Evolutionary conservation across 2,797 vertebrate species (phyloP).

Genomic region (Ctenochaetus hawaiiensis): DNA sequence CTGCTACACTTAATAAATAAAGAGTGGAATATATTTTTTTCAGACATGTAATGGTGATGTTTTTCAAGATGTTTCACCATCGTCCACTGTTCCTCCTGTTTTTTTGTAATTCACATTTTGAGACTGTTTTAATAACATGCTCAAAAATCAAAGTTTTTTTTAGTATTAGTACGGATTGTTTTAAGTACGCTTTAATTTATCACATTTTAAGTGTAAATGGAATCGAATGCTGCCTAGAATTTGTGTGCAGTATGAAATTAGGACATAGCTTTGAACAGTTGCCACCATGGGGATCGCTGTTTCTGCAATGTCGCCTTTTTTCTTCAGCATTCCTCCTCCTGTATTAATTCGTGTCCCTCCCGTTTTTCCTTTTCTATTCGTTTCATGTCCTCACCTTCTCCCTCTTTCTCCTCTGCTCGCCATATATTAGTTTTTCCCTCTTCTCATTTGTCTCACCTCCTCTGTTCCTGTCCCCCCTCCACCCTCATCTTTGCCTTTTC

Average conservation of each 20-base stretch:
- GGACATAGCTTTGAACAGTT: neutral
- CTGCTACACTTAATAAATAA: neutral
- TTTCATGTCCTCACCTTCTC: constrained; percentile 1
- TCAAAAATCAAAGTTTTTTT: neutral
- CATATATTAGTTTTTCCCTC: neutral
- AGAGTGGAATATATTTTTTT: no score
- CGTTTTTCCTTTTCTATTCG: neutral
- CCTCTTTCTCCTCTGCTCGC: neutral
- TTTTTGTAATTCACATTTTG: neutral
- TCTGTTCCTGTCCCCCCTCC: neutral
- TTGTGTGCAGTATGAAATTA: neutral
- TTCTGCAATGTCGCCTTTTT: neutral
- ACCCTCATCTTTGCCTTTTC: neutral
- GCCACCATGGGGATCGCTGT: neutral
- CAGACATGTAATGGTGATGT: neutral
- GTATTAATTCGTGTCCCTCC: neutral
- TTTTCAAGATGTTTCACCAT: neutral
- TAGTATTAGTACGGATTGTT: neutral
- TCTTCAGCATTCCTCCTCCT: neutral
- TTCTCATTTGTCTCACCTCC: constrained; percentile 10
- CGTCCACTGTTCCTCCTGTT: neutral
- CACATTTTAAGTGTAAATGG: neutral
- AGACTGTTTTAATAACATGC: neutral
- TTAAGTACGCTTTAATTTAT: neutral
- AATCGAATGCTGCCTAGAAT: constrained; percentile 1